These are phyloP conservation scores for Staurois parvus DNA, from an alignment of 2,797 vertebrate genomes.

Conservation along the genomic window DNA sequence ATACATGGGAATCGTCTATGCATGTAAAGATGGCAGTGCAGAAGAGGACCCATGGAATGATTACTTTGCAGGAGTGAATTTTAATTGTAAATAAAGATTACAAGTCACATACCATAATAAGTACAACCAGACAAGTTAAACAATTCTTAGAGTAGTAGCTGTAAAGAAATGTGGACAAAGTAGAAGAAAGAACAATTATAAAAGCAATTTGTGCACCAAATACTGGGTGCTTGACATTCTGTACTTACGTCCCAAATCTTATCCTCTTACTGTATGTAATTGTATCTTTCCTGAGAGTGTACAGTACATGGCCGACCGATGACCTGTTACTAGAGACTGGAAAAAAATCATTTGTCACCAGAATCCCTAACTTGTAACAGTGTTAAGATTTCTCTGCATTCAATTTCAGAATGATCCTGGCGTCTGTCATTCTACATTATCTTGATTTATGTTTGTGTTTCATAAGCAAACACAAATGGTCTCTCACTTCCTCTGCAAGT, in stretches of 20 bases:
- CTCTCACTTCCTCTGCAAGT: slow-evolving; percentile 28
- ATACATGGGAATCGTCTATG: no score
- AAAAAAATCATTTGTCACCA: background rate
- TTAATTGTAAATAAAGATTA: no score
- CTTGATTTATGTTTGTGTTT: slow-evolving; percentile 45
- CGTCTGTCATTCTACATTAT: slow-evolving; percentile 27
- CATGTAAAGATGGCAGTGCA: no score
- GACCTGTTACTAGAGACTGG: no score
- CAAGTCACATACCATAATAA: no score
- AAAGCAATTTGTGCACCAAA: background rate
- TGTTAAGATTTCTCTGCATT: background rate
- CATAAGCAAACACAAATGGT: slow-evolving; percentile 10
- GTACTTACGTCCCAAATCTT: background rate
- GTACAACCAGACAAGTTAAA: no score
- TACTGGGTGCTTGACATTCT: background rate
- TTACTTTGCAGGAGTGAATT: no score
- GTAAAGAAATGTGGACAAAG: background rate
- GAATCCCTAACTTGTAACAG: background rate
- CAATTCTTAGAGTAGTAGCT: background rate
- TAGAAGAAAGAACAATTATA: no score
- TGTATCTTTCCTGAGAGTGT: no score
- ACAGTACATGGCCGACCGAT: no score
- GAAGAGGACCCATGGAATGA: no score
- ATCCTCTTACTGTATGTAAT: background rate
- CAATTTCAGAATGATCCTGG: slow-evolving; percentile 13